Base-by-base conservation (phyloP, 2,113 vertebrate species). In the Leucopsar rothschildi region DNA sequence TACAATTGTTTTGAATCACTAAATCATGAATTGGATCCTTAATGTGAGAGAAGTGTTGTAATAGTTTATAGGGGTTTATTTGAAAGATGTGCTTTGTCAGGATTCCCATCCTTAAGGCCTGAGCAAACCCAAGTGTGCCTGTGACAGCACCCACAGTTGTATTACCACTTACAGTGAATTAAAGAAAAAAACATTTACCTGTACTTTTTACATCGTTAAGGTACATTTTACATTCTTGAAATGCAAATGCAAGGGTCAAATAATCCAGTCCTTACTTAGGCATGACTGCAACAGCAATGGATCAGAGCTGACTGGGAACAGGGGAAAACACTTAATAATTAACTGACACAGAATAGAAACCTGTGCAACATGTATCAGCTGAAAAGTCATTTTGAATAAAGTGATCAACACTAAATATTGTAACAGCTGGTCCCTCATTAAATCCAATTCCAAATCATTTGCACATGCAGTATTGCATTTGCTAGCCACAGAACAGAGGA, bases 401-500 rank as follows among this genome's bases (percentile, higher is more conserved):
- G 86, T 39, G 39, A 88, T 57, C 47, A 76, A 56, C 57, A 79
- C 28, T 71, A 69, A 79, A 81, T 63, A 92, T 42, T 61, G 50
- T 84, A 95, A 94, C 92, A 91, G 72, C 60, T 95, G 75, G 45
- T 72, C 53, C 53, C 63, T 86, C 60, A 87, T 78, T 60, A 86
- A 85, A 85, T 22, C 35, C 83, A 78, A 95, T 45, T 94, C 49
- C 47, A 82, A 92, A 78, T 61, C 20, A 75, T 39, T 71, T 89
- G 49, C 61, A 90, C 44, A 57, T 70, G 68, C 35, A 93, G n/a
- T 35, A 78, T 86, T 95, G 92, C 42, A 89, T 64, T 65, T 94
- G 81, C 49, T 90, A 97, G 85, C 63, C 76, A 94, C 37, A 78
- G 85, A 89, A 91, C 8, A 93, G n/a, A 39, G 64, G 86, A 92